Evolutionary conservation across 1,140 invertebrate species (phyloP).

Genomic region (Daktulosphaira vitifoliae): DNA sequence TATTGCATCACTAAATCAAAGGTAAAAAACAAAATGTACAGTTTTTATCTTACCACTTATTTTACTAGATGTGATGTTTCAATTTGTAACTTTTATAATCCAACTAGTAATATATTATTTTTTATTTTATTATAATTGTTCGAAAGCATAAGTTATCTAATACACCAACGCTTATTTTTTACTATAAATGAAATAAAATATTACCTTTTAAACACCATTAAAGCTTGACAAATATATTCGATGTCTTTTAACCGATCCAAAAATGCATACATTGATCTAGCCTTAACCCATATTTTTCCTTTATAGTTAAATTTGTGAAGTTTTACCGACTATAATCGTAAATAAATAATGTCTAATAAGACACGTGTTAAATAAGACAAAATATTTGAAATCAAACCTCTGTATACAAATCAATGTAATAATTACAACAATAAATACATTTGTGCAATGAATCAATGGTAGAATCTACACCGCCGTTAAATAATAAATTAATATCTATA

Average conservation of each 20-base stretch:
- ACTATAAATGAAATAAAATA: background rate
- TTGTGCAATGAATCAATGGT: background rate
- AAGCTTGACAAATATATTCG: slow-evolving; percentile 4
- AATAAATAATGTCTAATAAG: background rate
- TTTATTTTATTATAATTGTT: too few relatives aligned
- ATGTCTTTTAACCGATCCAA: background rate
- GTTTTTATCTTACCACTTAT: too few relatives aligned
- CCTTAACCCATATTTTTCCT: background rate
- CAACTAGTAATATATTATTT: too few relatives aligned
- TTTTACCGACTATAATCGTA: background rate
- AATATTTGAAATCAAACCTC: background rate
- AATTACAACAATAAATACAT: background rate
- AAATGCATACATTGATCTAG: background rate
- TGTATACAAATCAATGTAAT: background rate
- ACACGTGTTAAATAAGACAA: background rate
- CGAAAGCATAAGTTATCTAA: too few relatives aligned
- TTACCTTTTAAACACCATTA: slow-evolving; percentile 18
- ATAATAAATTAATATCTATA: background rate
- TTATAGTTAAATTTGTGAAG: background rate
- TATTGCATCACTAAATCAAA: too few relatives aligned
- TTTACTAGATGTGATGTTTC: too few relatives aligned
- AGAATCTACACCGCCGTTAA: background rate
- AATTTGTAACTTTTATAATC: too few relatives aligned
- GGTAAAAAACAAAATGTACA: too few relatives aligned
- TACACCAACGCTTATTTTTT: too few relatives aligned